Evolutionary conservation across 2,113 vertebrate genomes (phyloP), one percentile per base, ranked within the genome.

Genomic region (Poicephalus meyeri): DNA sequence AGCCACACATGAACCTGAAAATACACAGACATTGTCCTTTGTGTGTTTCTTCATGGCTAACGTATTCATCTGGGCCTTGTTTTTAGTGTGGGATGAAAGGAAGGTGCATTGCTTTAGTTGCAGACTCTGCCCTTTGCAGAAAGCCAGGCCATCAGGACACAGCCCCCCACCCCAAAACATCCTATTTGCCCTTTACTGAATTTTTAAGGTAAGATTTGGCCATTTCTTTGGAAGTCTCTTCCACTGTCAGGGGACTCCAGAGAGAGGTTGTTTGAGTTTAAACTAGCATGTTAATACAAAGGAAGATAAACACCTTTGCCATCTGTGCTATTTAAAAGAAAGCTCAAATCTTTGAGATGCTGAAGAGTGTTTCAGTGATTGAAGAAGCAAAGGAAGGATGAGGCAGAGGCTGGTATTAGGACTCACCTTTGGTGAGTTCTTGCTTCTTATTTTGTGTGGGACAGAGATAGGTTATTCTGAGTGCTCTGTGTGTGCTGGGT

Each of bases 1-100:
- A 96, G 80, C 89, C 87, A 81, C 33, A 64, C 41, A 16, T 71
- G 65, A 93, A 91, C 73, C 74, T 91, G 89, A 66, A 82, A 87
- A 85, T 11, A 49, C 61, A 72, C 56, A 63, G 25, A 55, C 33
- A 13, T 77, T 60, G 49, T 83, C 56, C n/a, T 77, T 88, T 91
- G 55, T 47, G 25, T 69, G 29, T 78, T 88, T 80, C 65, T 35
- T 89, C 44, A 44, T 0, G 12, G 73, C 31, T 31, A 55, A 44
- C 20, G 3, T 29, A 17, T 58, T 66, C 10, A 71, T 87, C 83
- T 78, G 50, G 50, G 65, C 41, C 56, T 95, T 0, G 0, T 50
- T 78, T 84, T 80, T 52, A 33, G 16, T 23, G 24, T 73, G 68
- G 53, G 56, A 20, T 46, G 50, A 65, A 69, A 52, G 52, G 29